Evolutionary conservation across 2,888 invertebrate species (phyloP), one percentile per base, ranked within the genome.

Genomic region (Ophion costatus): DNA sequence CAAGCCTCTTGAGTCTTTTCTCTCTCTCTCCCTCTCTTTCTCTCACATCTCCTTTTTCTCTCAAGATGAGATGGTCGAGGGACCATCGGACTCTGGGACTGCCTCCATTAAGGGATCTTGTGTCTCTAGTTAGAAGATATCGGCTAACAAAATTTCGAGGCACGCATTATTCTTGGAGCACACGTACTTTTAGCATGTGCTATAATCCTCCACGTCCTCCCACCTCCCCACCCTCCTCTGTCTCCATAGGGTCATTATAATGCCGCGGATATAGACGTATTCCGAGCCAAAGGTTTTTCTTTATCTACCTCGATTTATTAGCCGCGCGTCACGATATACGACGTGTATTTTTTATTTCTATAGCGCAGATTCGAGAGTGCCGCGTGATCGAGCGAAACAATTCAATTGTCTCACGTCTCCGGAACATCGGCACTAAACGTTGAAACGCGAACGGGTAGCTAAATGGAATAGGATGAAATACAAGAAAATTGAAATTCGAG

Each of bases 101-200:
- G 82, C 71, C 75, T 56, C 79, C 79, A 80, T 84, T 84, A 82
- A 84, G 79, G 84, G 79, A 84, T 76, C 75, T 76, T 61, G 70
- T 78, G 74, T 81, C 78, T 78, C 80, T 70, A 64, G 75, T 75
- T 29, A 64, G 59, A 84, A 79, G 64, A 84, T 84, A 84, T 84
- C 82, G 82, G 82, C 79, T 82, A 82, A 84, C 84, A 84, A 82
- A 84, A 84, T 81, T 84, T 84, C 74, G 79, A 67, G 70, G 1
- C 75, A 56, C 59, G 84, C 82, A 79, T 79, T 84, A 79, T 75
- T 75, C 66, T 70, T 70, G 17, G 66, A 59, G 64, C 69, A 45
- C 20, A 17, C 33, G 17, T 42, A 71, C 56, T 38, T 71, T 71
- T 57, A 42, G 66, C 24, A 70, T 69, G 14, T 24, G 51, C 51